Base-by-base conservation (phyloP, 2,113 vertebrate genomes). In the Bubo scandiacus region DNA sequence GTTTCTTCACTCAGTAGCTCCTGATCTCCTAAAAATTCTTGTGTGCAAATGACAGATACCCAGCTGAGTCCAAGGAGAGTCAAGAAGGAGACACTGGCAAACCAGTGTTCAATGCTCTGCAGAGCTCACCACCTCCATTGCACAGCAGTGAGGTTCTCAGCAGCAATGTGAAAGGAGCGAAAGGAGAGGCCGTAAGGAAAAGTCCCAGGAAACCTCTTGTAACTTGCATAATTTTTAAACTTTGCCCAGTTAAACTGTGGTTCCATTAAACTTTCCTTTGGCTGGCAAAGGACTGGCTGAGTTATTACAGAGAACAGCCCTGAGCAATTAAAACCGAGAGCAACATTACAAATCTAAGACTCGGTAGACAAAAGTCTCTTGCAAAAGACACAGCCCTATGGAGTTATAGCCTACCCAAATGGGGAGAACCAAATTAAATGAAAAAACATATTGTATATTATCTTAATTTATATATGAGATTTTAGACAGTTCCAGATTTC, bases 381-480 rank as follows among this genome's bases (percentile, higher is more conserved):
- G 90, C 89, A 91, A 86, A 95, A 96, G 87, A 81, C 38, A 30
- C 51, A 92, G 84, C 80, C 67, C 91, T 78, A n/a, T 0, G 5
- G 88, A 95, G 80, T 90, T 96, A 93, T n/a, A 92, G 92, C 66
- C 92, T 83, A 58, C 63, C 51, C 95, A 90, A 96, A 90, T 36
- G 42, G 57, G 43, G 80, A 90, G 75, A 95, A 94, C 36, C 59
- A 96, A 96, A 93, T 96, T 92, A 96, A 96, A 95, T 83, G 88
- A 74, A 96, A 95, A 97, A 97, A 91, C 95, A 97, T 95, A 94
- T 77, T 97, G 94, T 88, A 81, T 96, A 92, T 95, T 97, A 96
- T 96, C 84, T 85, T 97, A 96, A 96, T 95, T 93, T 92, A 96
- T 96, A 97, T 34, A 86, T 32, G 90, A 96, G 81, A 94, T 90